Evolutionary conservation across 64 coral and sea anemone genomes (phyloP).

Genomic region (Orbicella faveolata): DNA sequence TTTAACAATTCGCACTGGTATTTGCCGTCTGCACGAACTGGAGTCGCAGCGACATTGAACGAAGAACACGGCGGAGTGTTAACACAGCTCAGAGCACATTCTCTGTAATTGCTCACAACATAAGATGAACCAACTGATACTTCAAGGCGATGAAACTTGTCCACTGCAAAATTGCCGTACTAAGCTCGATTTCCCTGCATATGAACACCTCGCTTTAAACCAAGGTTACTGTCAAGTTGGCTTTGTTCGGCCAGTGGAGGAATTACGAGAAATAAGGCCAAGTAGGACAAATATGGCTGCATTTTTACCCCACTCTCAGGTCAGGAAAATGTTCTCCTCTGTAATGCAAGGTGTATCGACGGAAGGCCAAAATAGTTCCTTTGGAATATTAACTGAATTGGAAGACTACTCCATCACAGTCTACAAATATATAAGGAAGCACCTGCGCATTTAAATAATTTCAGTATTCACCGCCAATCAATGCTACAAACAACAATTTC

Average conservation of each 20-base stretch:
- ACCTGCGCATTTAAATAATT: no score
- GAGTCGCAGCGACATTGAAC: background rate
- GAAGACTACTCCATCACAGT: no score
- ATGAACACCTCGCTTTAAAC: background rate
- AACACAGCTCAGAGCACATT: no score
- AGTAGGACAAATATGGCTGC: background rate
- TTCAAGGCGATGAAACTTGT: constrained; percentile 4
- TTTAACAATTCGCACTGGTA: background rate
- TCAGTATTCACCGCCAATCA: no score
- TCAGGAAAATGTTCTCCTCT: background rate
- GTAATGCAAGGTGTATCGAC: background rate
- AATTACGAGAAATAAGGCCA: background rate
- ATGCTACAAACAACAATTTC: no score
- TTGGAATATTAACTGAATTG: no score
- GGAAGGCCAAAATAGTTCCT: no score
- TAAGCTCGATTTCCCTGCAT: background rate
- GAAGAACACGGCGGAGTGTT: background rate
- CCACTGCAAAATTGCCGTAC: background rate
- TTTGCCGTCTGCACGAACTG: background rate
- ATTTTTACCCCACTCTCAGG: background rate
- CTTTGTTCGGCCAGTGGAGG: background rate
- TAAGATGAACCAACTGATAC: constrained; percentile 3
- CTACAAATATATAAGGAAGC: no score
- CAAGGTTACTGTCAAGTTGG: background rate
- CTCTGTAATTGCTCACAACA: no score